Base-by-base conservation (phyloP, 2,797 vertebrate species). In the Gephyroberyx darwinii region DNA sequence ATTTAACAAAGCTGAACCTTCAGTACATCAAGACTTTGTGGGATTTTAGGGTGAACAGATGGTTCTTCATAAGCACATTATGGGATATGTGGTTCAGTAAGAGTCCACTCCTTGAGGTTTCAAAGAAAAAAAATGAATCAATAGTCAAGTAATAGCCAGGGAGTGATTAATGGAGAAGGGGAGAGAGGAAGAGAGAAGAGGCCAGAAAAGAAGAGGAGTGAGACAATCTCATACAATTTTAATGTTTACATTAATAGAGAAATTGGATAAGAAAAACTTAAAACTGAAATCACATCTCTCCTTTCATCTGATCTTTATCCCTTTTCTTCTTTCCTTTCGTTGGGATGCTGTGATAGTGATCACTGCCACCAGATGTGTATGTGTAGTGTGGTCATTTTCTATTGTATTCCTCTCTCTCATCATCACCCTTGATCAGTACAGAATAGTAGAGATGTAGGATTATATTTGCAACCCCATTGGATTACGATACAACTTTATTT, bases 271-370 rank as follows among this genome's bases (percentile, higher is more conserved):
- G 53, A 74, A 83, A 77, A 52, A 65, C 68, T 59, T 71, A 19
- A 37, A 67, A 30, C 35, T 82, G 70, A 77, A 81, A 74, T 64
- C 35, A 39, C 62, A 71, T 35, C 65, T 19, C 53, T 41, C 53
- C 26, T 77, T 62, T 74, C 78, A 39, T 64, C 54, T 52, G 0
- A 14, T 2, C 54, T 77, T 31, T 45, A 1, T 50, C 50, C 9
- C 4, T 48, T 71, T 77, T 86, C 84, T 80, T 65, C 54, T 78
- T 76, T 82, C 80, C 75, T 61, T 8, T 4, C 63, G 52, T 5
- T 37, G 47, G 65, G 80, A 71, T 50, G 80, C 75, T 45, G 64
- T 48, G 77, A 86, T 83, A 78, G 77, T 30, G 53, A 84, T 89
- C 86, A n/a, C 20, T 69, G 78, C 75, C 67, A 41, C 45, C 22